Evolutionary conservation across 2,113 vertebrate genomes (phyloP), one percentile per base, ranked within the genome.

Genomic region (Malurus cyaneus): DNA sequence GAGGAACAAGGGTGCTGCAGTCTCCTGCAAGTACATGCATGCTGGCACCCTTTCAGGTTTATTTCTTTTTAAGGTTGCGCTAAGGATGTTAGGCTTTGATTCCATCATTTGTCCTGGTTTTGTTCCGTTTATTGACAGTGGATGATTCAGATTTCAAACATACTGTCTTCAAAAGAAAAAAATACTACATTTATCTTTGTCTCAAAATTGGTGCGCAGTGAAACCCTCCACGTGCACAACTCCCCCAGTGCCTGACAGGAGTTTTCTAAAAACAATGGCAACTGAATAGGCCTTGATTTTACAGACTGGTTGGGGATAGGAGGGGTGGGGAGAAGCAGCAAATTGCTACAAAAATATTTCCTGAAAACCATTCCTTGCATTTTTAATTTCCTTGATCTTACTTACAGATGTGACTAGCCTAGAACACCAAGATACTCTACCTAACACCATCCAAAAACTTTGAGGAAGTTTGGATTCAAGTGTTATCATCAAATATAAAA

Each of bases 1-100:
- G 6, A 56, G 32, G 44, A 92, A 34, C 36, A 65, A 92, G 60
- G 44, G 32, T 36, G 20, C 18, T 86, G 67, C 65, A 70, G 14
- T 44, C 32, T 86, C 80, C 79, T 92, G 70, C 64, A 95, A 90
- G 62, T 21, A 50, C 47, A 74, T n/a, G 49, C 64, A 84, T 25
- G 24, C 67, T 90, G 80, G 76, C 56, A 47, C 11, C 67, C 44
- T 88, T 83, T 76, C 76, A 94, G 44, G 52, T 92, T 86, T 95
- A 74, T 94, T 95, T 94, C 78, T 94, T 80, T 92, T 91, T 70
- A 60, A 62, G 69, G 24, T 25, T 66, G 34, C 39, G 52, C 54
- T 82, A 65, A 89, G 54, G 28, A 65, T 61, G 9, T 53, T 50
- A 62, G 17, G 14, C 44, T 95, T 83, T 73, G 54, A 83, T 92